Conservation (phyloP, 2,113 vertebrate species). For the Gymnobelideus leadbeateri region DNA sequence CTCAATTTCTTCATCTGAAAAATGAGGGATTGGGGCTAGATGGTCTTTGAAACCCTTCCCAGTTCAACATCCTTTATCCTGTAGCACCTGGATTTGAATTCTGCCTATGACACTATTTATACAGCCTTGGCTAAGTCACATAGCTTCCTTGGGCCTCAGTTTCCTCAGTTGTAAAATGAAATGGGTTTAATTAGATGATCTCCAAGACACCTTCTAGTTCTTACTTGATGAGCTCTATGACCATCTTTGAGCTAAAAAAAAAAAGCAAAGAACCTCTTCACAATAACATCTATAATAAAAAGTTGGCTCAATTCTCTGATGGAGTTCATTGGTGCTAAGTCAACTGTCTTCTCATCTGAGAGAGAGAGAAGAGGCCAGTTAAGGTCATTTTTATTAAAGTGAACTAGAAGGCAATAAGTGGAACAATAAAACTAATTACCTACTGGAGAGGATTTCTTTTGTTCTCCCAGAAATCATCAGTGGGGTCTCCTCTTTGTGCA, state of each 20-base stretch:
- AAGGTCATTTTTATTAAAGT: constrained; percentile 69
- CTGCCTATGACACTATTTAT: not conserved
- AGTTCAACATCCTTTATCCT: not conserved
- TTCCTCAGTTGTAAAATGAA: not conserved
- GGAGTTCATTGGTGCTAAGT: not conserved
- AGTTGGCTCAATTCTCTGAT: not conserved
- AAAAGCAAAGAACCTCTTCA: not conserved
- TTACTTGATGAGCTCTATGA: not conserved
- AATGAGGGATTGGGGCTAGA: not conserved
- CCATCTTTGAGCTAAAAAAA: not conserved
- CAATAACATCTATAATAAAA: constrained; percentile 1
- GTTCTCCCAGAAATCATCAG: constrained; percentile 74
- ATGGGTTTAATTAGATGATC: not conserved
- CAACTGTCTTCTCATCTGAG: constrained; percentile 8
- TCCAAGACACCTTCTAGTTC: not conserved
- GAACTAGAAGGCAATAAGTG: constrained; percentile 78
- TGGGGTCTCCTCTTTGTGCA: constrained; percentile 81
- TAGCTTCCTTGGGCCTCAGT: not conserved
- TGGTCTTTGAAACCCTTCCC: not conserved
- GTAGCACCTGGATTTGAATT: not conserved
- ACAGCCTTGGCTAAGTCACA: not conserved
- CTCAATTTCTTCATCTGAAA: not conserved
- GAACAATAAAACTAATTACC: constrained; percentile 71
- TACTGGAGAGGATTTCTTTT: constrained; percentile 69
- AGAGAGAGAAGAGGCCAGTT: constrained; percentile 73